Evolutionary conservation across 2,888 invertebrate species (phyloP).

Genomic region (Mythimna ferrago): DNA sequence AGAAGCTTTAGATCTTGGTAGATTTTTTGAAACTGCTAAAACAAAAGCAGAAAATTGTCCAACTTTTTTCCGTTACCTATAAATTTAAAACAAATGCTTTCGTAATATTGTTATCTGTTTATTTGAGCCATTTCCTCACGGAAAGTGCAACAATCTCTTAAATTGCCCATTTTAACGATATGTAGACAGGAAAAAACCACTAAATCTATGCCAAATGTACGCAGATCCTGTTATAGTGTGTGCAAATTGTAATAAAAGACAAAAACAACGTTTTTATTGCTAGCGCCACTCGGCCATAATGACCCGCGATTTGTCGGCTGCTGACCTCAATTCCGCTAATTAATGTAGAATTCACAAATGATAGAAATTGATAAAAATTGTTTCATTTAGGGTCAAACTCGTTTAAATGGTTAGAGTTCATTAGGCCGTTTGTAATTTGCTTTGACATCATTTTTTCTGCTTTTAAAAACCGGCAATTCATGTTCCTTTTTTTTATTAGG

Average conservation of each 20-base stretch:
- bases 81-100: constrained; percentile 23
- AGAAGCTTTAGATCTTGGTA: not conserved
- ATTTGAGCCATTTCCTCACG: constrained; percentile 6
- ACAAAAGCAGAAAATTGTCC: constrained; percentile 4
- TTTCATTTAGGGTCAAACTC: constrained; percentile 57
- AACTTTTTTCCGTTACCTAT: constrained; percentile 12
- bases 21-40: constrained; percentile 11
- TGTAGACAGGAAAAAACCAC: constrained; percentile 34
- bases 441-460: constrained; percentile 18
- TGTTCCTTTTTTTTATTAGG: constrained; percentile 7
- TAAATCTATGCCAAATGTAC: constrained; percentile 37
- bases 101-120: constrained; percentile 24
- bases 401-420: constrained; percentile 53
- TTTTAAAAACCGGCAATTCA: not conserved
- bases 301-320: constrained; percentile 46
- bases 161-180: constrained; percentile 31
- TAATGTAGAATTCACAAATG: constrained; percentile 57
- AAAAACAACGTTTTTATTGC: constrained; percentile 48
- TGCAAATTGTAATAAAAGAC: constrained; percentile 41
- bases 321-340: constrained; percentile 60
- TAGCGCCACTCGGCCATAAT: constrained; percentile 46
- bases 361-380: constrained; percentile 57
- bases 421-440: constrained; percentile 40
- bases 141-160: constrained; percentile 36
- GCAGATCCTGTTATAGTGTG: constrained; percentile 41